These are phyloP conservation scores for Diadegma fenestrale DNA, from an alignment of 2,888 invertebrate species.

Conservation along the genomic window DNA sequence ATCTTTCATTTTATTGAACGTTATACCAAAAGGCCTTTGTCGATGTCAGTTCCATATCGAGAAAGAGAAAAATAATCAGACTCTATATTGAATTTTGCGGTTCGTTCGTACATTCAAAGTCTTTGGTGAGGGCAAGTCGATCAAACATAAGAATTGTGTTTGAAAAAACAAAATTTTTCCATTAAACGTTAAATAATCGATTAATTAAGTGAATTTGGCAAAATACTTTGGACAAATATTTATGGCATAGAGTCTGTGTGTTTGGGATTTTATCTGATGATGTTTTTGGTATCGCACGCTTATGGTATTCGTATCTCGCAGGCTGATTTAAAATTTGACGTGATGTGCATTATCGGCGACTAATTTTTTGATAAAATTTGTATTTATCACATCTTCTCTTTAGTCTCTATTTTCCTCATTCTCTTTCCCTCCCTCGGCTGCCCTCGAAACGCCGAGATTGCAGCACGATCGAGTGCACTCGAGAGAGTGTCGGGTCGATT, in stretches of 20 bases:
- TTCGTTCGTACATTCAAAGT: neutral
- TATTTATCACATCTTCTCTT: constrained; percentile 14
- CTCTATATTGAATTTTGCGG: neutral
- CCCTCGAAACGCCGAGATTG: constrained; percentile 37
- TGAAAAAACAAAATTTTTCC: neutral
- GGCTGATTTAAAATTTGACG: neutral
- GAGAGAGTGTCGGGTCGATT: constrained; percentile 54
- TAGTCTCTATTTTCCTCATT: constrained; percentile 11
- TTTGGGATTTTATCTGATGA: neutral
- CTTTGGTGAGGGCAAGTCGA: neutral
- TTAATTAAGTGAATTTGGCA: neutral
- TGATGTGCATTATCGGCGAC: constrained; percentile 15
- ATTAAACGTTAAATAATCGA: too few relatives aligned
- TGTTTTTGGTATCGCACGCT: neutral
- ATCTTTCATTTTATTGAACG: neutral
- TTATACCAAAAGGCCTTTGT: too few relatives aligned
- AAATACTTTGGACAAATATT: neutral
- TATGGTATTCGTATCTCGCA: too few relatives aligned
- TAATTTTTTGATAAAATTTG: constrained; percentile 20
- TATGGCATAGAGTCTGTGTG: neutral
- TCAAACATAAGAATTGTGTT: neutral
- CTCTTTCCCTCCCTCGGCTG: neutral
- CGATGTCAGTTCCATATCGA: too few relatives aligned
- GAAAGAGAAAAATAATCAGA: neutral
- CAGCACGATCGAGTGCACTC: constrained; percentile 55